These are phyloP conservation scores for Trinorchestia longiramus DNA, from an alignment of 1,140 invertebrate species.

Conservation along the genomic window DNA sequence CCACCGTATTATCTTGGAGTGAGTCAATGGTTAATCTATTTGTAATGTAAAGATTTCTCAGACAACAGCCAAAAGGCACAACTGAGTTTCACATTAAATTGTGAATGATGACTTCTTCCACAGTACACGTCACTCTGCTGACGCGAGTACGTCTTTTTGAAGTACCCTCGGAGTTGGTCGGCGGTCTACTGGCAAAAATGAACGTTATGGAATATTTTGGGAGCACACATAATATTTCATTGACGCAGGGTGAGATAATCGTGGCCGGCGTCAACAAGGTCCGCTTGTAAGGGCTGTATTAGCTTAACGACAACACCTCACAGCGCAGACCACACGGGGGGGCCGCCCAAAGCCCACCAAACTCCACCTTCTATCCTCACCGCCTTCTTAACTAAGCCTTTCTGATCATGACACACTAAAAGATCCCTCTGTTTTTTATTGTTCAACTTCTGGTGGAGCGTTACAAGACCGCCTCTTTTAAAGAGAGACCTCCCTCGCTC, in stretches of 20 bases:
- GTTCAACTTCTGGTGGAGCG: conserved; percentile 22
- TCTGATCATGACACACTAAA: conserved; percentile 51
- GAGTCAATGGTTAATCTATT: background rate
- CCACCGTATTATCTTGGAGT: background rate
- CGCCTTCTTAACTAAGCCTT: conserved; percentile 51
- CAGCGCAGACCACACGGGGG: background rate
- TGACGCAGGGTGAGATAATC: conserved; percentile 67
- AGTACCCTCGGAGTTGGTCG: conserved; percentile 64
- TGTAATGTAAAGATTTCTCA: background rate
- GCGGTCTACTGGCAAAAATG: conserved; percentile 67
- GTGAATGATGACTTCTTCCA: background rate
- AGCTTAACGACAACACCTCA: conserved; percentile 64
- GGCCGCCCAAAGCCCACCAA: background rate
- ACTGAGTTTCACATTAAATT: background rate
- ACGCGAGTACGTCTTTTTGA: conserved; percentile 54
- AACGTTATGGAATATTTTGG: conserved; percentile 68
- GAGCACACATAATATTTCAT: conserved; percentile 68
- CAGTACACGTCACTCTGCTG: background rate
- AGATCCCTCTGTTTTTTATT: conserved; percentile 54
- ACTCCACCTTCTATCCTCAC: conserved; percentile 34
- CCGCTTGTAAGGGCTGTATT: conserved; percentile 67
- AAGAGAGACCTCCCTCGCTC: conserved; percentile 4
- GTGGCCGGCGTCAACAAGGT: conserved; percentile 66
- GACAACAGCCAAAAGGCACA: background rate
- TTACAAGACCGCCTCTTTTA: background rate